Conservation (phyloP, 2,797 vertebrate genomes). For the Gobio occitaniae region DNA sequence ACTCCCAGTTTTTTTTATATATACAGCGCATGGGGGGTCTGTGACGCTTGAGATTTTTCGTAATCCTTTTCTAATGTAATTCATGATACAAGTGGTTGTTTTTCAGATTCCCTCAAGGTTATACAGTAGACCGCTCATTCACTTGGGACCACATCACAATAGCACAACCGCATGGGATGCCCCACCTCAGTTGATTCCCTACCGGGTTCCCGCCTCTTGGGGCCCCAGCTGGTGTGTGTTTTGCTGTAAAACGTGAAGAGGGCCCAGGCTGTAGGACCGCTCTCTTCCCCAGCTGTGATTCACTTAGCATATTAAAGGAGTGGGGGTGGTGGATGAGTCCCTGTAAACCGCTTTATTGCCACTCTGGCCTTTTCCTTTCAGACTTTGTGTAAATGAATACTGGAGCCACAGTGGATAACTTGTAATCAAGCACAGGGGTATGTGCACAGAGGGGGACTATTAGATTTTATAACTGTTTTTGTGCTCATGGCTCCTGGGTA, state of each 20-base stretch:
- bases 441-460: constrained; percentile 47
- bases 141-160: constrained; percentile 49
- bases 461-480: constrained; percentile 59
- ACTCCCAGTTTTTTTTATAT: background rate
- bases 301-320: constrained; percentile 67
- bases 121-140: constrained; percentile 30
- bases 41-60: background rate
- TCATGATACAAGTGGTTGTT: constrained; percentile 9
- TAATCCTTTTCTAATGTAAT: background rate
- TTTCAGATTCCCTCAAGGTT: constrained; percentile 24
- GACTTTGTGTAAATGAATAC: constrained; percentile 51
- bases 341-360: constrained; percentile 62
- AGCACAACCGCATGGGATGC: constrained; percentile 57
- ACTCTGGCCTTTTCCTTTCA: constrained; percentile 54
- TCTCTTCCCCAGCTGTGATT: constrained; percentile 61
- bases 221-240: constrained; percentile 64
- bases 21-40: background rate
- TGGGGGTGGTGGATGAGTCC: constrained; percentile 48
- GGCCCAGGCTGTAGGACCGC: constrained; percentile 41
- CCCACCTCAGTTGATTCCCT: constrained; percentile 49
- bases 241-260: constrained; percentile 60
- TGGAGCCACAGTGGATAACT: constrained; percentile 44
- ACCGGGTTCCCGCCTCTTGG: constrained; percentile 47
- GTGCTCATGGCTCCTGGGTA: constrained; percentile 38
- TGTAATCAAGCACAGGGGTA: constrained; percentile 53